Base-by-base conservation (phyloP, 2,888 invertebrate genomes). In the Spodoptera exigua region DNA sequence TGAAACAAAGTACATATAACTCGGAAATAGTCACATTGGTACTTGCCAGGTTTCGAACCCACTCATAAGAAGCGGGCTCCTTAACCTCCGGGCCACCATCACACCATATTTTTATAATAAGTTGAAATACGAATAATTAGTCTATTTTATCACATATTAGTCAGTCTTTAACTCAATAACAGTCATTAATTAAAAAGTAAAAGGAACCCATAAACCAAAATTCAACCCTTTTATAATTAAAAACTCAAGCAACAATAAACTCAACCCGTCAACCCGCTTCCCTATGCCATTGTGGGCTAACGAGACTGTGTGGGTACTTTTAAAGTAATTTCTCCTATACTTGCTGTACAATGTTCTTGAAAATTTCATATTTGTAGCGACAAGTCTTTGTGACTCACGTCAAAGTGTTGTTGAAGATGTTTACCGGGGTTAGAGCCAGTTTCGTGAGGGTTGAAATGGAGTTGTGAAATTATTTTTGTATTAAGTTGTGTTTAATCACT, bases 251-350 rank as follows among this genome's bases (percentile, higher is more conserved):
- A 40, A 59, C 47, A 43, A 51, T 53, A 40, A 47, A 65, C 48
- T 32, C 41, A 45, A 35, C 34, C 37, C 37, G 44, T 43, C 56
- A 65, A 61, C 44, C 35, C 37, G 58, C 53, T 67, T 70, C 17
- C 41, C 49, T 56, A 53, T 41, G 52, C 39, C 41, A 60, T 61
- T 69, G 41, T 67, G 21, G 49, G 39, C 39, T 61, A 77, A 75
- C 54, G 60, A 64, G 53, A 34, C 21, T n/a, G 16, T 40, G 52
- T 45, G 35, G 56, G 36, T 70, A 67, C 60, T 56, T 58, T 27
- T 59, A 46, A 70, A 75, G 77, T 75, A 77, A 77, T 65, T 77
- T 77, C 64, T 62, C 57, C 39, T 76, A 61, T 74, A 61, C 46
- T 61, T 73, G 14, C 12, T 13, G 21, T 27, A 34, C 37, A 14